These are phyloP conservation scores for Darevskia mixta DNA, from an alignment of 2,797 vertebrate genomes.

Conservation along the genomic window DNA sequence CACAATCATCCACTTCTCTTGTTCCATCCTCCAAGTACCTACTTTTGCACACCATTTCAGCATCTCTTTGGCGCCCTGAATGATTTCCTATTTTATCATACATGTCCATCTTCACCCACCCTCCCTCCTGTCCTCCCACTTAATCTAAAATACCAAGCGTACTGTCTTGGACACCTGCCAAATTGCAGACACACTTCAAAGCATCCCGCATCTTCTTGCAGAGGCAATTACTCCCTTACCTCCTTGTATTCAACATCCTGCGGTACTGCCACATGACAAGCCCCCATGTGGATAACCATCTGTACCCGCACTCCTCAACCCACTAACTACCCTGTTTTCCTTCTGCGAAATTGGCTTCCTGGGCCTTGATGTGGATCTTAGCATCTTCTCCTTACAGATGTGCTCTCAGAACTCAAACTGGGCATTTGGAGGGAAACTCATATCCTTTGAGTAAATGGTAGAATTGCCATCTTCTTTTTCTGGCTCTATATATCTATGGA, in stretches of 20 bases:
- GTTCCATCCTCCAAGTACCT: neutral
- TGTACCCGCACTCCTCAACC: conserved; percentile 12
- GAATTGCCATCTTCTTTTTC: neutral
- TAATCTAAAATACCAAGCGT: conserved; percentile 29
- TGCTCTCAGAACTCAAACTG: neutral
- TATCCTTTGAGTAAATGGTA: neutral
- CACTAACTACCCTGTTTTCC: conserved; percentile 13
- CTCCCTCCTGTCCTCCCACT: neutral
- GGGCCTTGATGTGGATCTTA: conserved; percentile 4
- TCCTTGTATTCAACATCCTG: conserved; percentile 8
- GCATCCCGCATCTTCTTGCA: conserved; percentile 11
- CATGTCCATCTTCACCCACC: neutral
- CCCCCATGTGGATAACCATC: conserved; percentile 25
- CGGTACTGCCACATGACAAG: conserved; percentile 12
- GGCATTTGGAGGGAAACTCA: neutral
- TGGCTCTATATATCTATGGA: too few species aligned
- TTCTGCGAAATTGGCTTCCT: conserved; percentile 14
- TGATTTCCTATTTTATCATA: conserved; percentile 17
- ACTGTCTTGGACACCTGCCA: conserved; percentile 2
- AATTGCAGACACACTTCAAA: conserved; percentile 21
- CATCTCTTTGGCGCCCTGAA: neutral
- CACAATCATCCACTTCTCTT: neutral
- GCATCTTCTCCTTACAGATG: neutral
- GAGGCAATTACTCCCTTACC: neutral
- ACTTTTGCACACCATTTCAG: neutral